Evolutionary conservation across 2,113 vertebrate genomes (phyloP).

Genomic region (Alethe diademata): DNA sequence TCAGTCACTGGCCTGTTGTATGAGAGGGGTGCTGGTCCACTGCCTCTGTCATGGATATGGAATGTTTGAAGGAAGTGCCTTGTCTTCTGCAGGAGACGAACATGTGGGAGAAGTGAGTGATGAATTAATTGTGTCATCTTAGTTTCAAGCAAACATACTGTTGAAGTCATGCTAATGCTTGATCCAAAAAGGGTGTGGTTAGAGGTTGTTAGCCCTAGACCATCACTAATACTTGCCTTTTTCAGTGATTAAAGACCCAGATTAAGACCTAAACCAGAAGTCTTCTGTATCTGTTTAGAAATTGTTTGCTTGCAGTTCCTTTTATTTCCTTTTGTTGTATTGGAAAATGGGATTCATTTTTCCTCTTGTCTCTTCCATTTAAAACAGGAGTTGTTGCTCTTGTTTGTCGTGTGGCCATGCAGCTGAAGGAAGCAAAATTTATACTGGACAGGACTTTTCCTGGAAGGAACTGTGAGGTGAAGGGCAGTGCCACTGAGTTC

Average conservation of each 20-base stretch:
- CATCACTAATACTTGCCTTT: neutral
- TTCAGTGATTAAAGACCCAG: neutral
- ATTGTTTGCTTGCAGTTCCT: neutral
- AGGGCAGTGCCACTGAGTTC: neutral
- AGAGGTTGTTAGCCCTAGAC: neutral
- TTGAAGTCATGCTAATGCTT: neutral
- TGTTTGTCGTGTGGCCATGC: neutral
- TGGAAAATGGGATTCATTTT: neutral
- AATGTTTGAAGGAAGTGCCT: neutral
- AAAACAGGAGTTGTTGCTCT: neutral
- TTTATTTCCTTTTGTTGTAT: neutral
- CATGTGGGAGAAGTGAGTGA: rapidly evolving
- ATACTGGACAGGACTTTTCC: neutral
- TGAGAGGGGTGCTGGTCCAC: neutral
- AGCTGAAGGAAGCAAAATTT: neutral
- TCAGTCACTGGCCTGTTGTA: neutral
- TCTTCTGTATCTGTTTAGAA: neutral
- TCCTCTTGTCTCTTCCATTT: neutral
- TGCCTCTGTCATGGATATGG: rapidly evolving
- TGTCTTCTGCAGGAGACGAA: neutral
- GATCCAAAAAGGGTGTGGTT: neutral
- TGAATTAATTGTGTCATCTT: neutral
- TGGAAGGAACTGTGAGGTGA: neutral
- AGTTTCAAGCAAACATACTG: neutral
- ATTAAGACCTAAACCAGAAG: neutral